Conservation (phyloP, 2,113 vertebrate genomes). For the Thamnaconus septentrionalis region DNA sequence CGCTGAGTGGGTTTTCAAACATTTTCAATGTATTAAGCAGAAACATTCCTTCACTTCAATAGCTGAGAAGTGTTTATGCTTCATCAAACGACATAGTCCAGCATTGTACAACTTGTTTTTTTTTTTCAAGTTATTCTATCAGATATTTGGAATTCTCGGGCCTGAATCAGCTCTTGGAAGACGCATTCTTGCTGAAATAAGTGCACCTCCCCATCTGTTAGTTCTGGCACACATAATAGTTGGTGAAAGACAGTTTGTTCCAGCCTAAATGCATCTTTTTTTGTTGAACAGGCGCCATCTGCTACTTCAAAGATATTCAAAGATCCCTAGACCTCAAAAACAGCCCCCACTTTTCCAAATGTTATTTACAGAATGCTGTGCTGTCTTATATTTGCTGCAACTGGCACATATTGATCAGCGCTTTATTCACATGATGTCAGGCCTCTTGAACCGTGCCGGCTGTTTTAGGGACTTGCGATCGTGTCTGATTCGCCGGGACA, state of each 20-base stretch:
- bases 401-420: too few relatives aligned
- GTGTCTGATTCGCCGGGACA: too few relatives aligned
- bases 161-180: conserved; percentile 1
- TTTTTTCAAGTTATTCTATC: too few relatives aligned
- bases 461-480: too few relatives aligned
- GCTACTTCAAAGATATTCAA: conserved; percentile 1
- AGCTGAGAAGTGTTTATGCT: too few relatives aligned
- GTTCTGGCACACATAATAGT: conserved; percentile 11
- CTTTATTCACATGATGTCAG: too few relatives aligned
- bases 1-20: neutral
- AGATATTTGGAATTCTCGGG: too few relatives aligned
- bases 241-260: conserved; percentile 8
- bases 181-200: conserved; percentile 3
- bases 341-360: neutral
- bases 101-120: too few relatives aligned
- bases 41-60: neutral
- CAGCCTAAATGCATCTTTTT: neutral
- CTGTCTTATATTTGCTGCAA: neutral
- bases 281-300: conserved; percentile 6
- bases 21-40: neutral
- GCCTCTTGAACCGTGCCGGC: too few relatives aligned
- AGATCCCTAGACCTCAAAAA: neutral
- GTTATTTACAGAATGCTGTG: neutral
- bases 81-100: too few relatives aligned
- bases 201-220: conserved; percentile 16